phyloP scores from a whole-genome alignment of 2,888 invertebrate genomes.

The Orthosia incerta region DNA sequence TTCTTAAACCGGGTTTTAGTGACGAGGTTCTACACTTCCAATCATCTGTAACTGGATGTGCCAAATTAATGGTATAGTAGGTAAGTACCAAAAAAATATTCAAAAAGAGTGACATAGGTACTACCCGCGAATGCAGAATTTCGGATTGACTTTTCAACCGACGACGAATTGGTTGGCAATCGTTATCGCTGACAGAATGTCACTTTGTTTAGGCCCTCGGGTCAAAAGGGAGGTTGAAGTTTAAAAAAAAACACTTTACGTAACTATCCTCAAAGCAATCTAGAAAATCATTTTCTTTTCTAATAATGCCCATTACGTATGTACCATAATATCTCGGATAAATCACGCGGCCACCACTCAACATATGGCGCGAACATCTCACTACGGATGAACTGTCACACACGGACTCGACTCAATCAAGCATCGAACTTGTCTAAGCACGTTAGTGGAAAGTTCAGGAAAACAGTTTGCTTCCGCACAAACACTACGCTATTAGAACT shows the following conservation, averaged over 20 bases:
- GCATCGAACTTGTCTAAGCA: constrained; percentile 54
- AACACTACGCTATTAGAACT: constrained; percentile 44
- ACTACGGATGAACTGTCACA: constrained; percentile 29
- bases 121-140: no score
- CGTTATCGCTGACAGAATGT: no score
- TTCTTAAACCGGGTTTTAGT: no score
- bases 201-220: neutral
- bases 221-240: neutral
- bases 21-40: no score
- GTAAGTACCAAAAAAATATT: no score
- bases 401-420: constrained; percentile 48
- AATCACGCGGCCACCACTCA: constrained; percentile 2
- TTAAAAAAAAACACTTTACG: neutral
- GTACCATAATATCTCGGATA: neutral
- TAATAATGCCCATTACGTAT: neutral
- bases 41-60: no score
- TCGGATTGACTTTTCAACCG: no score
- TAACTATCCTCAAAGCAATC: neutral
- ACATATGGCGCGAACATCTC: constrained; percentile 13
- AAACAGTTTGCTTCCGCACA: constrained; percentile 40
- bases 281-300: neutral
- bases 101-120: no score
- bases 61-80: no score
- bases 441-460: constrained; percentile 47
- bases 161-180: no score